Evolutionary conservation across 2,797 vertebrate species (phyloP), one percentile per base, ranked within the genome.

Genomic region (Rhadinocentrus ornatus): DNA sequence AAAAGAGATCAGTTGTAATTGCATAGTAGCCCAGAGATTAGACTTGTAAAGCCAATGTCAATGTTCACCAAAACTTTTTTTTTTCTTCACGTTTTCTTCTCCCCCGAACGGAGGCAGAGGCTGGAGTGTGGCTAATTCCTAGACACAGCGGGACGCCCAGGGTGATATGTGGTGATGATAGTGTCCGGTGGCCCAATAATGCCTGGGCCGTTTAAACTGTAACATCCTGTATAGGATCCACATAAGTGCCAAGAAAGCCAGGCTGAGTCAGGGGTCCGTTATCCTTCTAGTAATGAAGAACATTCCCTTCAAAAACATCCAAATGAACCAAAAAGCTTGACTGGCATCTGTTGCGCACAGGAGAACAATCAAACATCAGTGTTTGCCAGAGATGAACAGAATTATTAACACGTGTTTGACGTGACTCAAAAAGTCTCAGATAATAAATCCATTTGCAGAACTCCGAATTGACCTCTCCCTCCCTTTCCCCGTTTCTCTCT

Each of bases 1-100:
- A 94, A 97, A 97, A 95, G 96, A 95, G 92, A 99, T 92, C 95
- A 98, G 95, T 98, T 96, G 96, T 95, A 99, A 97, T 97, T 97
- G 98, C 98, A 99, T 99, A 99, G 97, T 99, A 98, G 97, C 96
- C 97, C 95, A 92, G 91, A 94, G 92, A 87, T 90, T 94, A 93
- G 94, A 94, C 94, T 92, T 87, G 92, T 93, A 92, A 90, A 91
- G 92, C 93, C 91, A 93, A 93, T 92, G 86, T 92, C 91, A 95
- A 94, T 90, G 91, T 95, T 93, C 86, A 88, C 71, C 87, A 73
- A 81, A 86, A 76, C 79, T 77, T 84, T 77, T 76, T 7, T 58
- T 66, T 31, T 31, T 31, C 31, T 86, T 88, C 83, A 20, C 82
- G 81, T 76, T 84, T 79, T 71, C 66, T 79, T 85, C 46, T 27